Evolutionary conservation across 2,888 invertebrate species (phyloP), one percentile per base, ranked within the genome.

Genomic region (Andrena fulva): DNA sequence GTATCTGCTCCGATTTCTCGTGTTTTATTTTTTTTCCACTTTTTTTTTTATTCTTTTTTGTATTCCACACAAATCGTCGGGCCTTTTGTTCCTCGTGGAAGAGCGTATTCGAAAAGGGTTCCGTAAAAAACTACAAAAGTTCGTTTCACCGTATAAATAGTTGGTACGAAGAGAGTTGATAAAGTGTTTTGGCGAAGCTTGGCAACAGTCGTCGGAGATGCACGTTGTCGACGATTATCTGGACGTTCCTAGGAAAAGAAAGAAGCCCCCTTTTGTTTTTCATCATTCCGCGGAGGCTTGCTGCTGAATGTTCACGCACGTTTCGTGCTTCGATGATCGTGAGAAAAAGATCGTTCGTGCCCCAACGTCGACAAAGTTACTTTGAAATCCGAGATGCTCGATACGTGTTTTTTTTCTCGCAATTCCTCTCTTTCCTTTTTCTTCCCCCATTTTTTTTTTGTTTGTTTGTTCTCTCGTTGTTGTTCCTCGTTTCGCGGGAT

Each of bases 211-310:
- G 66, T 79, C 76, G 79, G 69, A 80, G 79, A 84, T 68, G 76
- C 63, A 27, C 24, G 70, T 79, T 73, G 78, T 82, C 77, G 77
- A 84, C 16, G 42, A 42, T 42, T 83, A 69, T 78, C 60, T 85
- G 82, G 81, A 85, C 85, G 82, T 83, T 78, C 69, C 52, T 85
- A 67, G 59, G 81, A 75, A 86, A 85, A 73, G 59, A 80, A 73
- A 69, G 64, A 74, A 75, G 24, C 62, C 24, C 33, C 29, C 27
- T 12, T 33, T 75, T 16, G 20, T 31, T 77, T 54, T 60, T 29
- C 16, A 50, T 60, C 29, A 16, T 72, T 33, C 48, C 60, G 56
- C 70, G 77, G 75, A 80, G 72, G 63, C 63, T 84, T 68, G 68
- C 27, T 62, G 42, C 60, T 7, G 52, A 68, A 50, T 62, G 48